A percentile compares a stretch with the other conserved stretches of the same genome.
These are phyloP conservation scores for Bubalus kerabau DNA, from an alignment of 2,113 vertebrate genomes.

Conservation along the genomic window DNA sequence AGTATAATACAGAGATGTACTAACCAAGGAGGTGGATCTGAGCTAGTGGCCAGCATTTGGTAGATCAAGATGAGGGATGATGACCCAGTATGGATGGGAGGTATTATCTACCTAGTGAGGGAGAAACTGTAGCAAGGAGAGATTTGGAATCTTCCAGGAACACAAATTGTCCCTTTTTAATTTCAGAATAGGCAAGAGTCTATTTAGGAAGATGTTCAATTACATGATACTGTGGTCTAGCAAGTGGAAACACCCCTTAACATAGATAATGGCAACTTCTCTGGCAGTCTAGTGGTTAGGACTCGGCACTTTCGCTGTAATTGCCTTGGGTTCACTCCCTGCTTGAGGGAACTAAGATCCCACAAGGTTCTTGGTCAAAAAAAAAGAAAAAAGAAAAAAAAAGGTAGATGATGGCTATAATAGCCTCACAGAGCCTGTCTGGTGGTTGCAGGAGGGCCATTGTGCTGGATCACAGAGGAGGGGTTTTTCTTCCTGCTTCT, in stretches of 20 bases:
- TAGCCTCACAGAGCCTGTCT: neutral
- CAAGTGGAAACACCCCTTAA: neutral
- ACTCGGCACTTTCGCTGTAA: neutral
- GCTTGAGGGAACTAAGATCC: neutral
- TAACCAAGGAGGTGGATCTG: neutral
- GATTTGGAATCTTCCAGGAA: neutral
- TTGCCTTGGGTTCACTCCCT: neutral
- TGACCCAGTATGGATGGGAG: neutral
- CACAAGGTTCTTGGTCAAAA: neutral
- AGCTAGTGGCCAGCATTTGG: neutral
- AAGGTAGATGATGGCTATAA: rapidly evolving
- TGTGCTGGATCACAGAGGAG: neutral
- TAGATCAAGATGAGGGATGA: neutral
- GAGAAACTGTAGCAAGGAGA: neutral
- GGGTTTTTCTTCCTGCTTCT: neutral
- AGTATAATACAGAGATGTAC: neutral
- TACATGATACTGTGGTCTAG: neutral
- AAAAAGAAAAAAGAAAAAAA: neutral
- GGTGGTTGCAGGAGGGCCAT: neutral
- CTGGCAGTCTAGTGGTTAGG: neutral
- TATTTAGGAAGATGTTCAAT: neutral
- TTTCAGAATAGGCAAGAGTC: neutral
- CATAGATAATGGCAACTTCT: neutral
- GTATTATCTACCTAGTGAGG: neutral
- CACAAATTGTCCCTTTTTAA: neutral